Evolutionary conservation across 2,888 invertebrate genomes (phyloP).

Genomic region (Dolichopus griseipennis): DNA sequence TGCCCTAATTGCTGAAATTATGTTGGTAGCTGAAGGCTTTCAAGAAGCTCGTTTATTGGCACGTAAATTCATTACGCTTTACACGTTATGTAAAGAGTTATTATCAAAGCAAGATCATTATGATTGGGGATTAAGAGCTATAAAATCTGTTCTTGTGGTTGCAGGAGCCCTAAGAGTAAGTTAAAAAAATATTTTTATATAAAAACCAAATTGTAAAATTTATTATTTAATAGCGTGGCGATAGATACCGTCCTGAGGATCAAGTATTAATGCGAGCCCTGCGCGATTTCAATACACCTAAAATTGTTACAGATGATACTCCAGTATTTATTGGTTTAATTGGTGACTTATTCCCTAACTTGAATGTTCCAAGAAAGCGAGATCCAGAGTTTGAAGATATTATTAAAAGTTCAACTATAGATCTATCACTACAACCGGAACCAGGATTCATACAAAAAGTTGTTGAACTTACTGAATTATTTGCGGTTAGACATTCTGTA

Average conservation of each 20-base stretch:
- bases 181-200: neutral
- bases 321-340: slow-evolving; percentile 91
- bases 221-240: slow-evolving; percentile 51
- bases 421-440: slow-evolving; percentile 82
- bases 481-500: slow-evolving; percentile 90
- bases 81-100: slow-evolving; percentile 80
- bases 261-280: slow-evolving; percentile 90
- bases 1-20: slow-evolving; percentile 91
- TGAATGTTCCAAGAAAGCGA: slow-evolving; percentile 83
- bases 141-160: slow-evolving; percentile 90
- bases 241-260: slow-evolving; percentile 72
- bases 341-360: slow-evolving; percentile 83
- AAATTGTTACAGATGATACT: slow-evolving; percentile 86
- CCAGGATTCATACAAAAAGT: slow-evolving; percentile 79
- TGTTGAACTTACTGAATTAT: slow-evolving; percentile 84
- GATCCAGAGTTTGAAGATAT: slow-evolving; percentile 75
- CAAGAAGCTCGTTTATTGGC: slow-evolving; percentile 83
- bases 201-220: neutral
- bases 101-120: slow-evolving; percentile 94
- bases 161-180: slow-evolving; percentile 79
- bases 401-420: slow-evolving; percentile 66
- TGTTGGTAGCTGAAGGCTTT: slow-evolving; percentile 93
- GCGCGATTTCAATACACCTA: slow-evolving; percentile 89
- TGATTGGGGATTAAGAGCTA: slow-evolving; percentile 92
- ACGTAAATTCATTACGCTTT: slow-evolving; percentile 87